These are phyloP conservation scores for Sycophila sp. DNA, from an alignment of 1,140 invertebrate species.

Conservation along the genomic window DNA sequence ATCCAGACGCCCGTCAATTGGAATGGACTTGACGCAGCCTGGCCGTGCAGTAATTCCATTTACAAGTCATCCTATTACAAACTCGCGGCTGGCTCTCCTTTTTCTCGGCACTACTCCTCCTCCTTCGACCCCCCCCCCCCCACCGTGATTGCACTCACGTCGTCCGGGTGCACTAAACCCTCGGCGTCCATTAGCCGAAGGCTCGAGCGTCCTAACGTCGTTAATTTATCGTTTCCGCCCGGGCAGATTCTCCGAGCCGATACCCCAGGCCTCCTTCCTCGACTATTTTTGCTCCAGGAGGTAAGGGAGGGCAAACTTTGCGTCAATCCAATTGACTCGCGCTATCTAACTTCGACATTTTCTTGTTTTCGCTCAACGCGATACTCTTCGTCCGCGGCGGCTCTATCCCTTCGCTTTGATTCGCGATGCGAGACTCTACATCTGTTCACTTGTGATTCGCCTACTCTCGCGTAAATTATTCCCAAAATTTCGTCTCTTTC, in stretches of 20 bases:
- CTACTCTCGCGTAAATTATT: no score
- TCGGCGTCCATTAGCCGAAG: constrained; percentile 6
- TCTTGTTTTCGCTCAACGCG: constrained; percentile 21
- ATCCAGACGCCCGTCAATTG: constrained; percentile 17
- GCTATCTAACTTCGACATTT: constrained; percentile 19
- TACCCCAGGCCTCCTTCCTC: no score
- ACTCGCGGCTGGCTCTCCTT: not conserved
- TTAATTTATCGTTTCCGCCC: constrained; percentile 19
- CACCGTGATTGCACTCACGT: not conserved
- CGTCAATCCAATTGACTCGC: constrained; percentile 7
- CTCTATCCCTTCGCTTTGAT: not conserved
- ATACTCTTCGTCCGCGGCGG: constrained; percentile 6
- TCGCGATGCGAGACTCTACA: not conserved
- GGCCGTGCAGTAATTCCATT: not conserved
- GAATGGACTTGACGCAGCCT: not conserved
- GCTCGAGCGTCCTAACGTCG: not conserved
- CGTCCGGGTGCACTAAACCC: not conserved
- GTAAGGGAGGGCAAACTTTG: constrained; percentile 17
- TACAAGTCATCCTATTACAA: constrained; percentile 12
- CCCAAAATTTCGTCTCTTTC: no score
- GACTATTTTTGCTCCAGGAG: no score
- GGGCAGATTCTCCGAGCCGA: constrained; percentile 22
- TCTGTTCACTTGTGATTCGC: not conserved
- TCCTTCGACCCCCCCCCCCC: no score
- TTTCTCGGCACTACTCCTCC: not conserved